Base-by-base conservation (phyloP, 2,888 invertebrate genomes). In the Epicampocera succincta region DNA sequence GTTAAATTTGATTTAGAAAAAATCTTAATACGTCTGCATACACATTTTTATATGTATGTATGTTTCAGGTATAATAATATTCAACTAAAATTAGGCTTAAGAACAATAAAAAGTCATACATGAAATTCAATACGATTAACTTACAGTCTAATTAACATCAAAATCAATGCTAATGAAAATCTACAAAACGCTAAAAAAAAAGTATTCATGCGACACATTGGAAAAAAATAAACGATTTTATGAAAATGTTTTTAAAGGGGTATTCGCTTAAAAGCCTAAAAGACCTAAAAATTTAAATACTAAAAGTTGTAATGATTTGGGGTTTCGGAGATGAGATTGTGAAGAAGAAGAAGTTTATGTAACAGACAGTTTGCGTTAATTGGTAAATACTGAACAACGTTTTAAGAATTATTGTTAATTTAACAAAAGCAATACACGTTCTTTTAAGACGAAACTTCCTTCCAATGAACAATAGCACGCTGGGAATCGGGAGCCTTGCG, bases 381-480 rank as follows among this genome's bases (percentile, higher is more conserved):
- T 76, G 11, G 21, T 63, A 80, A 79, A 80, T 80, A 80, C 83
- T 79, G 73, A 68, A 80, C 44, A 75, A 68, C 9, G 8, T 38
- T 42, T 56, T 56, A 12, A 29, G 15, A 73, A 33, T 11, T n/a
- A n/a, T n/a, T 38, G 21, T 54, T 61, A 68, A 25, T 48, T 33
- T 40, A 17, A 48, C 11, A 66, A 65, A 9, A 48, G 1, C 3
- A 40, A 9, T 40, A 17, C 6, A 15, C 9, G n/a, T 40, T n/a
- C n/a, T 46, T 25, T 65, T 58, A 74, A 42, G 74, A 40, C 71
- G 83, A 80, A 12, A 90, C 87, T 80, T 89, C 89, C 91, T 96
- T 96, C 95, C 96, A 96, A 85, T 95, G 95, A 2, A 96, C 95
- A 71, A 96, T 91, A 0, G 95, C 96, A 86, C 94, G 91, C 92